These are phyloP conservation scores for Drosophila paramelanica DNA, from an alignment of 2,888 invertebrate species.

Conservation along the genomic window DNA sequence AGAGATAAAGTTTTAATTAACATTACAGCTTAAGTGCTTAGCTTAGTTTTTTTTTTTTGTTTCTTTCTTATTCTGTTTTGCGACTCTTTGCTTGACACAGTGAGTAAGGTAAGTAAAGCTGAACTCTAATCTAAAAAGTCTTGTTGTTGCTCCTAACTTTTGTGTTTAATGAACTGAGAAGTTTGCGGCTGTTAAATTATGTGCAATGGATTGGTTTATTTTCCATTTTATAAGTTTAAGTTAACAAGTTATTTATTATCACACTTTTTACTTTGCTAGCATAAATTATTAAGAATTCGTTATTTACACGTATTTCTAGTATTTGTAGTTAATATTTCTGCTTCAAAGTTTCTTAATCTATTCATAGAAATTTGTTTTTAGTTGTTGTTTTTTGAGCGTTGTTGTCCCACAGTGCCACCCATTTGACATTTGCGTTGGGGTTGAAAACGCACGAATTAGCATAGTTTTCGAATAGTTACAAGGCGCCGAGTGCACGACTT, in stretches of 20 bases:
- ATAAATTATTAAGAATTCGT: no score
- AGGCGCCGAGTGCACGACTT: slow-evolving; percentile 57
- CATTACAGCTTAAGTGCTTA: slow-evolving; percentile 57
- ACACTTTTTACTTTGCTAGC: background rate
- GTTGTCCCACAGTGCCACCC: slow-evolving; percentile 52
- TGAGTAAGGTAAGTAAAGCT: slow-evolving; percentile 19
- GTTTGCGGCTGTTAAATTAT: slow-evolving; percentile 20
- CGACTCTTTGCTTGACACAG: slow-evolving; percentile 22
- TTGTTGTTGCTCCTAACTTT: slow-evolving; percentile 6
- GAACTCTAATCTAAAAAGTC: slow-evolving; percentile 14
- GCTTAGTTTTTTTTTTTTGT: background rate
- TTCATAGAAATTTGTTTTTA: no score
- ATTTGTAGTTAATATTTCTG: no score
- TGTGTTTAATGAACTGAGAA: slow-evolving; percentile 29
- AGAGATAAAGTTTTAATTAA: slow-evolving; percentile 69
- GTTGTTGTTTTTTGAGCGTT: slow-evolving; percentile 3
- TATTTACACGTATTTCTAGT: no score
- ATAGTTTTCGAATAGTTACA: slow-evolving; percentile 59
- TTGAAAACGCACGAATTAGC: slow-evolving; percentile 66
- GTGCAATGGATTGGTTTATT: slow-evolving; percentile 18
- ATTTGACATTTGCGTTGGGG: slow-evolving; percentile 57
- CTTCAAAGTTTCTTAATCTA: no score
- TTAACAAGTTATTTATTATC: slow-evolving; percentile 1
- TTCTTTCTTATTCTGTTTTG: background rate
- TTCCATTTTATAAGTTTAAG: background rate